A percentile compares a stretch with the other conserved stretches of the same genome.
phyloP scores from a whole-genome alignment of 2,888 invertebrate species.

The Galerucella calmariensis region DNA sequence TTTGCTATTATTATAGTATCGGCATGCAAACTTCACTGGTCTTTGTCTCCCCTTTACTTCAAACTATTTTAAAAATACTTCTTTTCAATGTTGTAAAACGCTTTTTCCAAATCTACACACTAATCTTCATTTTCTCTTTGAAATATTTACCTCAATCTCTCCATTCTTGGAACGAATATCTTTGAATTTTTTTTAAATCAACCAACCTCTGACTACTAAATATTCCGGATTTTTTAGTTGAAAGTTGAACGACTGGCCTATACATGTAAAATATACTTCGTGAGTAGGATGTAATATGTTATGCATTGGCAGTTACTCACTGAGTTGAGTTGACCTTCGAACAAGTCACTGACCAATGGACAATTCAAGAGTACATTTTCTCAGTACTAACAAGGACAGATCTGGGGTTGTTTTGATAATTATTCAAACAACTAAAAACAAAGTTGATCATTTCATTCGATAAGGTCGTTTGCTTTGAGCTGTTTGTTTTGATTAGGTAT shows the following conservation, averaged over 20 bases:
- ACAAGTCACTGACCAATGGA: constrained; percentile 23
- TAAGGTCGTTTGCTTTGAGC: too few relatives aligned
- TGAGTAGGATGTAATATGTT: constrained; percentile 30
- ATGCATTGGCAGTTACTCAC: constrained; percentile 25
- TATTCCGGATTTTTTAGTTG: not conserved
- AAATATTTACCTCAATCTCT: too few relatives aligned
- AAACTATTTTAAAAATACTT: too few relatives aligned
- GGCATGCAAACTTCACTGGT: too few relatives aligned
- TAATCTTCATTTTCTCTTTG: too few relatives aligned
- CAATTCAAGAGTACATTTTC: not conserved
- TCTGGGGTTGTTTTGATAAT: not conserved
- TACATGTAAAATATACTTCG: constrained; percentile 20
- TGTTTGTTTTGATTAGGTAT: too few relatives aligned
- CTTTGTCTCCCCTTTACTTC: too few relatives aligned
- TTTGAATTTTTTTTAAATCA: not conserved
- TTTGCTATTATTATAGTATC: too few relatives aligned
- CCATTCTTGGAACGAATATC: too few relatives aligned
- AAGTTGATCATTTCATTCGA: too few relatives aligned
- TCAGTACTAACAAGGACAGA: not conserved
- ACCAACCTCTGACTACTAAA: not conserved
- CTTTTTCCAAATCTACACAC: too few relatives aligned
- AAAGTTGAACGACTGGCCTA: constrained; percentile 3
- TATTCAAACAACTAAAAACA: not conserved
- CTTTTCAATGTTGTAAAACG: too few relatives aligned
- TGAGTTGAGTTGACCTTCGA: constrained; percentile 27